Conservation (phyloP, 2,888 invertebrate species). For the Eristalis tenax region DNA sequence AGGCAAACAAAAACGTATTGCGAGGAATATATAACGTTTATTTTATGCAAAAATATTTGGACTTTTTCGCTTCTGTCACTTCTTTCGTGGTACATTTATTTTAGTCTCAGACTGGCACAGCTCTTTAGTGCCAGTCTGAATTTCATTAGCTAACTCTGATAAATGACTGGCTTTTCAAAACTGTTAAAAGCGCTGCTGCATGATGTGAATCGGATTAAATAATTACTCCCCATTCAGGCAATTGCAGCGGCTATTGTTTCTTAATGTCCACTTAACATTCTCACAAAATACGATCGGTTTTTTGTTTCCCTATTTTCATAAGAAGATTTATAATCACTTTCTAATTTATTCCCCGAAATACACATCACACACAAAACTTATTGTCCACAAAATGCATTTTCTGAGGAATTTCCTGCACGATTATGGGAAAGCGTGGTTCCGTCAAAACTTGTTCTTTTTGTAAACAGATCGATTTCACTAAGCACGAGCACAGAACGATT, state of each 20-base stretch:
- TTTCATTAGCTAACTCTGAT: too few relatives aligned
- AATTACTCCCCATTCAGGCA: neutral
- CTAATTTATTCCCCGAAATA: neutral
- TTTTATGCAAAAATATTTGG: too few relatives aligned
- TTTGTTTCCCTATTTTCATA: neutral
- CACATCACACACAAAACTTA: neutral
- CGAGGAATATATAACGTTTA: too few relatives aligned
- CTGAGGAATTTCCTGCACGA: neutral
- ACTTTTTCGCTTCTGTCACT: too few relatives aligned
- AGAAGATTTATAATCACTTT: neutral
- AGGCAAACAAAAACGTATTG: too few relatives aligned
- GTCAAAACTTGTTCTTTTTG: neutral
- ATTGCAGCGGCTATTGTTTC: neutral
- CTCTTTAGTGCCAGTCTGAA: too few relatives aligned
- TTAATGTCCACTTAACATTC: neutral
- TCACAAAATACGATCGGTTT: neutral
- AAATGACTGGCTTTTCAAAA: too few relatives aligned
- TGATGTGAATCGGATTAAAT: neutral
- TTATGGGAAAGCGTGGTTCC: neutral
- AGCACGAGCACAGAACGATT: neutral
- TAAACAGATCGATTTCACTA: neutral
- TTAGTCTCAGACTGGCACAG: too few relatives aligned
- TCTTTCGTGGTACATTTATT: too few relatives aligned
- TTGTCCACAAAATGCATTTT: neutral
- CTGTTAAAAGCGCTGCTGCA: neutral